Base-by-base conservation (phyloP, 2,113 vertebrate genomes). In the Erythrocercus mccallii region DNA sequence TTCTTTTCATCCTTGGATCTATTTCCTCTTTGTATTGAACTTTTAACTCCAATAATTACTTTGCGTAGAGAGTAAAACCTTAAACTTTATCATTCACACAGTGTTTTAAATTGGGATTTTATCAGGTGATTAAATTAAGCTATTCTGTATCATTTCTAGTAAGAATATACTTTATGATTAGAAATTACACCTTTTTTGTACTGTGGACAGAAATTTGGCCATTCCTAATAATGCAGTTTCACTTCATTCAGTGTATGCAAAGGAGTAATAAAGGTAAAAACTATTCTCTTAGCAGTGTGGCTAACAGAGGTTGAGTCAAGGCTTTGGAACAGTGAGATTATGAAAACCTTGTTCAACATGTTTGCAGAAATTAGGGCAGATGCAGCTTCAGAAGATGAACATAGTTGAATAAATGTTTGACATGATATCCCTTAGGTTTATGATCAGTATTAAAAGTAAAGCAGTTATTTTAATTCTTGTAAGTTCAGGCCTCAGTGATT, bases 51-150 rank as follows among this genome's bases (percentile, higher is more conserved):
- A 71, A 48, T 91, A 95, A 69, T 28, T 97, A 94, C 88, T 94
- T 94, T 79, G 66, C 40, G n/a, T 93, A 90, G 81, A 80, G 90
- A 96, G 83, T 95, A 95, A 97, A 97, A 94, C 74, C 86, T 94
- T 70, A 12, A 48, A 92, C 92, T 93, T 97, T 97, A 88, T 97
- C 93, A 91, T 93, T 96, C 92, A 76, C 40, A 62, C 82, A 93
- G 95, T 83, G 42, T 97, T 95, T 97, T 93, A 94, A 88, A 96
- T 90, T 70, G 64, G 70, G 87, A 83, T 77, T 83, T 90, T 90
- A 95, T 95, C 94, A 97, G 93, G 65, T 94, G 89, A 86, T 93
- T 68, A 84, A 88, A 85, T 53, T 53, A 86, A 92, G 57, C 54
- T 69, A 16, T 91, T 97, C 95, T 94, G 87, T 94, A 72, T 88